Base-by-base conservation (phyloP, 2,797 vertebrate genomes). In the Graptemys geographica region DNA sequence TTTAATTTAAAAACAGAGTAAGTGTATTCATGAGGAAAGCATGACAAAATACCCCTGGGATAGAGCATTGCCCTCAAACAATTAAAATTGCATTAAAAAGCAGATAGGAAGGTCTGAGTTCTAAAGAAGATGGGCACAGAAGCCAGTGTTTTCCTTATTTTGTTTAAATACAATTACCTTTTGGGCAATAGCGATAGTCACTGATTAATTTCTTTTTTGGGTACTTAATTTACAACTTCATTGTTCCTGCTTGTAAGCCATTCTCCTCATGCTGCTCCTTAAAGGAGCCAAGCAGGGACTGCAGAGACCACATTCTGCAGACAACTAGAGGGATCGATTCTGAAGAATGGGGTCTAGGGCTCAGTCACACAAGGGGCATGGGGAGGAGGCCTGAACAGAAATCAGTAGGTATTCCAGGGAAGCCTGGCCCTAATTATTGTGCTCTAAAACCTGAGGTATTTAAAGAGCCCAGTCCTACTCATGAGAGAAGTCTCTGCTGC, bases 1-100 rank as follows among this genome's bases (percentile, higher is more conserved):
- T 98, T 98, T 97, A 98, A 98, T 98, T 98, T 98, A 98, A 98
- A 97, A 98, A 94, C 16, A 1, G 3, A 96, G 53, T 89, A 91
- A 96, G 91, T 97, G 98, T 98, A 98, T 98, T 98, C 95, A 97
- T n/a, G 94, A 95, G 93, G 59, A 97, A 98, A 98, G 95, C 83
- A 82, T 87, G 94, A 96, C 87, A 98, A 95, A 97, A 97, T 59
- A 96, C 94, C 88, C 94, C 81, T 59, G 47, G 93, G 96, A 96
- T 5, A 93, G 83, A n/a, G 87, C 79, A 90, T 96, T 96, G 94
- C 74, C 96, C 74, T 96, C 49, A 79, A 94, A 97, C 91, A 98
- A 96, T 97, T 97, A 98, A 98, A 98, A 96, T 0, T 91, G 90
- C 93, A 96, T 97, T 97, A 96, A 97, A 97, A 98, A 95, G 69